phyloP scores from a whole-genome alignment of 2,888 invertebrate genomes.

The Drosophila demipolita region DNA sequence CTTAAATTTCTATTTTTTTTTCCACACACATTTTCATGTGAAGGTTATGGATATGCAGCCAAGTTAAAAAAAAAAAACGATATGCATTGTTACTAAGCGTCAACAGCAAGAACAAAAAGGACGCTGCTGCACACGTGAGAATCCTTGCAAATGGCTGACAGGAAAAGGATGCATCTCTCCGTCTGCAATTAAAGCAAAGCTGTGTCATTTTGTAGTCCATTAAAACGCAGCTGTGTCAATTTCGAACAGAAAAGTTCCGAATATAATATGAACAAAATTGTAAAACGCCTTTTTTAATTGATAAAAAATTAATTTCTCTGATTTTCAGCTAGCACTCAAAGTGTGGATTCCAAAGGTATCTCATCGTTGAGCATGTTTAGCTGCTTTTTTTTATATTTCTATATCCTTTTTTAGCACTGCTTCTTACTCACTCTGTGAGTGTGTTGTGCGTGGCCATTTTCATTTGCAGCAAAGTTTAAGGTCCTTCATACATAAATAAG shows the following conservation, averaged over 20 bases:
- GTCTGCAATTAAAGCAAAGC: conserved; percentile 70
- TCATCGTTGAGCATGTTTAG: neutral
- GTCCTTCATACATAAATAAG: conserved; percentile 81
- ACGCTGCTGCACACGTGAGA: conserved; percentile 62
- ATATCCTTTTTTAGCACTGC: conserved; percentile 13
- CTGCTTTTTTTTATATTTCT: conserved; percentile 17
- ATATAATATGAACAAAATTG: neutral
- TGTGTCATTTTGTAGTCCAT: conserved; percentile 22
- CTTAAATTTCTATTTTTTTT: conserved; percentile 51
- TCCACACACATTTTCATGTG: conserved; percentile 26
- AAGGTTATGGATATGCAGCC: conserved; percentile 61
- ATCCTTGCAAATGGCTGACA: conserved; percentile 57
- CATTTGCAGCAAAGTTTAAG: conserved; percentile 78
- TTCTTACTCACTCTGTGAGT: conserved; percentile 14
- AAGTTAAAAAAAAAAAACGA: conserved; percentile 44
- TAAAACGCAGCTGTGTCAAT: neutral
- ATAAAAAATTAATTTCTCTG: neutral
- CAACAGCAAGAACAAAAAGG: conserved; percentile 41
- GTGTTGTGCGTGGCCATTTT: conserved; percentile 64
- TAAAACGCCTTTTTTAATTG: neutral
- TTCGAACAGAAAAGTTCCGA: neutral
- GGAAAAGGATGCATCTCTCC: conserved; percentile 54
- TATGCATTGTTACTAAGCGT: conserved; percentile 59
- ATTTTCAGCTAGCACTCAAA: neutral
- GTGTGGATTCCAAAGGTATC: neutral